Evolutionary conservation across 2,113 vertebrate species (phyloP).

Genomic region (Dromiciops gliroides): DNA sequence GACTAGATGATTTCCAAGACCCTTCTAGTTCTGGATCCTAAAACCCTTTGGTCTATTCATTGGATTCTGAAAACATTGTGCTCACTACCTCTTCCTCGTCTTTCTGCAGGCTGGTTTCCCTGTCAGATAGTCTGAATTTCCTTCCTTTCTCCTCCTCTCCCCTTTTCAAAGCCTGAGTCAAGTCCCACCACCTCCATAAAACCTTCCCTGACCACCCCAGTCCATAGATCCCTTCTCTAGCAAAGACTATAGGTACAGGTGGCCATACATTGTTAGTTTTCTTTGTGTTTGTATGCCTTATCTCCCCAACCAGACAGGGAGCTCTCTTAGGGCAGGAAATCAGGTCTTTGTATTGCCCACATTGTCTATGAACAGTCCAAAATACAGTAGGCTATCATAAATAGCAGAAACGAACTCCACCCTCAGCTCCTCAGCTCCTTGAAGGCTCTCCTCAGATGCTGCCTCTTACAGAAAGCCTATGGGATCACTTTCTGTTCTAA

Average conservation of each 20-base stretch:
- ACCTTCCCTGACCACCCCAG: too few relatives aligned
- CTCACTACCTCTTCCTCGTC: neutral
- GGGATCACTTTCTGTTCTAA: neutral
- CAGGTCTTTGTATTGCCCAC: fast-evolving
- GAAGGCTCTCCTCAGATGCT: neutral
- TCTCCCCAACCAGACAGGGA: fast-evolving
- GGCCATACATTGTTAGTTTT: too few relatives aligned
- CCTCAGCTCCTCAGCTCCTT: neutral
- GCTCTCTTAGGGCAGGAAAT: neutral
- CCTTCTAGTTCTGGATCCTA: neutral
- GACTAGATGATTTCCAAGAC: neutral
- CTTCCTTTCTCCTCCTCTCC: neutral
- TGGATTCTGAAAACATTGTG: neutral
- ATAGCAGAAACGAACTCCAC: neutral
- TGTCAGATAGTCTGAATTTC: fast-evolving
- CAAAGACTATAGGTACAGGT: too few relatives aligned
- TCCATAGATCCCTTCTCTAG: neutral
- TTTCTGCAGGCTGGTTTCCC: too few relatives aligned
- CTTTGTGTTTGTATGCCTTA: fast-evolving
- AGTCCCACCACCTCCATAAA: neutral
- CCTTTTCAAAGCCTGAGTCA: neutral
- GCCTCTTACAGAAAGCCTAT: neutral
- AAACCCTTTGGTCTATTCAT: neutral
- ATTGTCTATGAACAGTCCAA: neutral
- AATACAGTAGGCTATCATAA: neutral